Evolutionary conservation across 2,888 invertebrate genomes (phyloP).

Genomic region (Tetragonisca angustula): DNA sequence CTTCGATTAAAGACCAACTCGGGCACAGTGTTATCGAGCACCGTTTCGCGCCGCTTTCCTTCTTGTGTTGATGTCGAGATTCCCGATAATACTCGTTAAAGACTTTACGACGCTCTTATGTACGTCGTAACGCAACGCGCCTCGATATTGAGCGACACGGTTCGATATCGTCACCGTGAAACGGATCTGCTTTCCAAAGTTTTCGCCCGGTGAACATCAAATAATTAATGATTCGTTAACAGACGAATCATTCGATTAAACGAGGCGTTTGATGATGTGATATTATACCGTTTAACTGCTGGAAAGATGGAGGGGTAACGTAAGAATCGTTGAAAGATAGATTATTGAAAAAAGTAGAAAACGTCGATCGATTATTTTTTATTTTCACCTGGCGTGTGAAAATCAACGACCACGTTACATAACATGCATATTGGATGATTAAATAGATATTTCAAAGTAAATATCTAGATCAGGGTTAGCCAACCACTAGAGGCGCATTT

Average conservation of each 20-base stretch:
- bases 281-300: background rate
- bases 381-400: too few relatives aligned
- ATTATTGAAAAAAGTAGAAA: too few relatives aligned
- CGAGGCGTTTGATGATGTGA: background rate
- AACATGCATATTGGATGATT: too few relatives aligned
- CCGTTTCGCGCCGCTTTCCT: background rate
- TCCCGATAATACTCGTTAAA: constrained; percentile 4
- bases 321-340: background rate
- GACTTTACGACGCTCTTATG: background rate
- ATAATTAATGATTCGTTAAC: background rate
- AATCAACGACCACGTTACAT: too few relatives aligned
- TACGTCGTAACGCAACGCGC: too few relatives aligned
- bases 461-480: too few relatives aligned
- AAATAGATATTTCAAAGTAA: too few relatives aligned
- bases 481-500: too few relatives aligned
- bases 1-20: constrained; percentile 25
- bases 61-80: background rate
- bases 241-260: background rate
- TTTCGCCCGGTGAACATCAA: background rate
- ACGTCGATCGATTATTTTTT: too few relatives aligned
- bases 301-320: background rate
- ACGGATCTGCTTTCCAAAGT: background rate
- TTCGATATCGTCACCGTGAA: background rate
- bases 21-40: constrained; percentile 5
- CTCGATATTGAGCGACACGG: background rate